A percentile compares a stretch with the other conserved stretches of the same genome.
Evolutionary conservation across 2,113 vertebrate genomes (phyloP).

Genomic region (Acrocephalus kingi): DNA sequence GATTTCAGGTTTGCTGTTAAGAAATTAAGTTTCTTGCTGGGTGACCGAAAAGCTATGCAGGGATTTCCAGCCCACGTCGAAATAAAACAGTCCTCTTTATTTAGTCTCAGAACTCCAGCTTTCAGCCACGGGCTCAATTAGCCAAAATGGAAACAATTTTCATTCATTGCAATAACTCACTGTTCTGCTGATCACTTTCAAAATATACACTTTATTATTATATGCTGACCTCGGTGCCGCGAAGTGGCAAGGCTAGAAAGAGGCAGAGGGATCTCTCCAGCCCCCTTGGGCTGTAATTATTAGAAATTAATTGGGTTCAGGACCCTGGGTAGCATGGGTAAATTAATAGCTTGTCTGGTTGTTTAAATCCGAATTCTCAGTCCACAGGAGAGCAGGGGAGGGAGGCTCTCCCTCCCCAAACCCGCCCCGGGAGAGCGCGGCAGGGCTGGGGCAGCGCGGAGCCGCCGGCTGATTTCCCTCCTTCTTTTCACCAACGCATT

Average conservation of each 20-base stretch:
- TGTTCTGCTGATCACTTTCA: slow-evolving; percentile 82
- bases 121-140: slow-evolving; percentile 86
- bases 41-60: slow-evolving; percentile 72
- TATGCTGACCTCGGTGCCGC: slow-evolving; percentile 82
- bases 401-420: slow-evolving; percentile 56
- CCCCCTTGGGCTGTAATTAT: slow-evolving; percentile 92
- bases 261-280: slow-evolving; percentile 77
- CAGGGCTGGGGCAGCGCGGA: slow-evolving; percentile 25
- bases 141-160: slow-evolving; percentile 93
- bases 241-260: slow-evolving; percentile 79
- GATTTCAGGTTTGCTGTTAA: slow-evolving; percentile 86
- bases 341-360: slow-evolving; percentile 87
- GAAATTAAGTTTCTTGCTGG: slow-evolving; percentile 80
- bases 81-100: slow-evolving; percentile 78
- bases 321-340: slow-evolving; percentile 83
- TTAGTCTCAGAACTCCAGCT: slow-evolving; percentile 78
- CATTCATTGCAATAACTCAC: slow-evolving; percentile 90
- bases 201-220: slow-evolving; percentile 88
- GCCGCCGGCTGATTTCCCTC: slow-evolving; percentile 69
- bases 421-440: slow-evolving; percentile 37
- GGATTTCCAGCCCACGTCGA: slow-evolving; percentile 70
- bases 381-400: slow-evolving; percentile 74
- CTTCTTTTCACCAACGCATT: slow-evolving; percentile 67
- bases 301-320: slow-evolving; percentile 96
- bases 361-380: slow-evolving; percentile 83